Percentiles rank a stretch among this genome's conserved stretches.
These are phyloP conservation scores for Varanus komodoensis DNA, from an alignment of 2,113 vertebrate species.

Conservation along the genomic window DNA sequence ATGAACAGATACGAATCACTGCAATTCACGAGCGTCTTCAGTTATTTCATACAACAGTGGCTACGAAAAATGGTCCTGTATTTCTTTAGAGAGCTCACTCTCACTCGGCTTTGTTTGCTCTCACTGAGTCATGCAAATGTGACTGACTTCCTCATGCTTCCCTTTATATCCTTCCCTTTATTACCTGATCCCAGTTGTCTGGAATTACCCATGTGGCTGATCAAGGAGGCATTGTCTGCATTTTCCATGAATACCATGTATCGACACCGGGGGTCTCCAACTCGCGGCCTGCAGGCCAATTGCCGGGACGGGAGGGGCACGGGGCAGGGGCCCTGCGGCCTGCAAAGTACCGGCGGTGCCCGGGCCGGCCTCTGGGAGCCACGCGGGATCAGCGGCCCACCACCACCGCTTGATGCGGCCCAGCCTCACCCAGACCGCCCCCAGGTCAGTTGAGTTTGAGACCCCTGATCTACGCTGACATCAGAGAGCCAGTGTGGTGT, in stretches of 20 bases:
- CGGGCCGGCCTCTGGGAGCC: no score
- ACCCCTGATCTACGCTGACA: no score
- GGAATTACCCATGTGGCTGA: not conserved
- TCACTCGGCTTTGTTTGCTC: not conserved
- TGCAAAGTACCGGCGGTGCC: no score
- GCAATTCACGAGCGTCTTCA: not conserved
- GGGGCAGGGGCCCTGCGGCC: no score
- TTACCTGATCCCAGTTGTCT: not conserved
- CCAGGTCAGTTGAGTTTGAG: no score
- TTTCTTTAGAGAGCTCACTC: not conserved
- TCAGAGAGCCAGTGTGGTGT: no score
- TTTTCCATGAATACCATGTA: not conserved
- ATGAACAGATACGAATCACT: not conserved
- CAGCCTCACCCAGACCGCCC: no score
- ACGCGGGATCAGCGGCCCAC: no score
- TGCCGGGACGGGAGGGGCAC: no score
- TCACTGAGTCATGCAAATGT: not conserved
- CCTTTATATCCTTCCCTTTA: not conserved
- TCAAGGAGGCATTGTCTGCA: not conserved
- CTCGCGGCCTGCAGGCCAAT: no score
- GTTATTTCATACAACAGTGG: not conserved
- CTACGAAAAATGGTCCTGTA: not conserved
- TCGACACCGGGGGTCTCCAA: no score
- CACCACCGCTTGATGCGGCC: no score
- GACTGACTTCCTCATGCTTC: not conserved